A percentile compares a stretch with the other conserved stretches of the same genome.
These are phyloP conservation scores for Ornithorhynchus anatinus DNA, from an alignment of 2,113 vertebrate genomes.

Conservation along the genomic window DNA sequence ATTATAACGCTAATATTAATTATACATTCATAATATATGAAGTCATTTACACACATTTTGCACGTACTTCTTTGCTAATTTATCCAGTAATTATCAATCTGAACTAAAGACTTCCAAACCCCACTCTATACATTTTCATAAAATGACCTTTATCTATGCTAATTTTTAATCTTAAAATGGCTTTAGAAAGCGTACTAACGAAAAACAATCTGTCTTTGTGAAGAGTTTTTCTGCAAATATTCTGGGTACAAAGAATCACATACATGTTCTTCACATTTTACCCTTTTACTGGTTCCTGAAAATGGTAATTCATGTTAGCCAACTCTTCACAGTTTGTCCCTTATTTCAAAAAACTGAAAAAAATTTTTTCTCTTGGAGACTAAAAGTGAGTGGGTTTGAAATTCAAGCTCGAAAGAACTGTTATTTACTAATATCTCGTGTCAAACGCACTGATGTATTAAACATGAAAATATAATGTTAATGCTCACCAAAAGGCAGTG, in stretches of 20 bases:
- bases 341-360: background rate
- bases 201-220: background rate
- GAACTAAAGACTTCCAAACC: background rate
- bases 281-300: background rate
- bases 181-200: background rate
- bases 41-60: background rate
- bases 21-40: no score
- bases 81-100: background rate
- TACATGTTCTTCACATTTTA: background rate
- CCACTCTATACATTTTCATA: slow-evolving; percentile 11
- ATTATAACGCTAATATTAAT: no score
- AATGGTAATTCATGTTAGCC: background rate
- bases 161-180: background rate
- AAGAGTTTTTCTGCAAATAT: background rate
- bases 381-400: background rate
- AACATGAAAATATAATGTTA: background rate
- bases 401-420: background rate
- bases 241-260: no score
- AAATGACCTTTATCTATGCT: slow-evolving; percentile 17
- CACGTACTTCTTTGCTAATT: background rate
- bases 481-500: background rate
- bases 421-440: background rate
- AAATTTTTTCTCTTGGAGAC: background rate
- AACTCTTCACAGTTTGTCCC: background rate
- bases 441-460: background rate